Percentiles rank a stretch among this genome's conserved stretches.
Conservation (phyloP, 92 coral and sea anemone genomes). For the Zoanthus solanderi region DNA sequence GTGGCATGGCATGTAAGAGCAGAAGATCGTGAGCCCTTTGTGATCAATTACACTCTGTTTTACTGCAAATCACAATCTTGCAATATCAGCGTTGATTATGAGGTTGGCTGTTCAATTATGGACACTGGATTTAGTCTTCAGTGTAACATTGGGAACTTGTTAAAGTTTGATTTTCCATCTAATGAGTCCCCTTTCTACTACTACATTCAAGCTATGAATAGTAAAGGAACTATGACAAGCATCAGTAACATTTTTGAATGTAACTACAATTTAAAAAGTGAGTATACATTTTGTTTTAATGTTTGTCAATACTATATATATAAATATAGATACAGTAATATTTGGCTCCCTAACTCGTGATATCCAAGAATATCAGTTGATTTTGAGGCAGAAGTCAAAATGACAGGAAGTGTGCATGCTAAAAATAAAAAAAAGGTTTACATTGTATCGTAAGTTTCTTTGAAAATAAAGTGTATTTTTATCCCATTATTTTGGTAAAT, state of each 20-base stretch:
- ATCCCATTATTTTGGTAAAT: too few relatives aligned
- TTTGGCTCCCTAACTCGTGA: too few relatives aligned
- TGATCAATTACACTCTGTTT: slow-evolving; percentile 22
- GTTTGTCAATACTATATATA: too few relatives aligned
- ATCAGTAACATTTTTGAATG: slow-evolving; percentile 16
- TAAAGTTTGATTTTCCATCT: slow-evolving; percentile 25
- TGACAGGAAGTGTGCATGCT: too few relatives aligned
- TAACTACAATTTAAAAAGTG: not conserved
- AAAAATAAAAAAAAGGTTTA: too few relatives aligned
- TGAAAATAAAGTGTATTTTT: too few relatives aligned
- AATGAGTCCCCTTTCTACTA: not conserved
- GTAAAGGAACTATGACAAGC: slow-evolving; percentile 6
- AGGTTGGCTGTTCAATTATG: not conserved
- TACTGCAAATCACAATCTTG: slow-evolving; percentile 19
- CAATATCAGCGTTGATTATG: not conserved
- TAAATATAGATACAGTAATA: too few relatives aligned
- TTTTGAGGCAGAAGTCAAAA: too few relatives aligned
- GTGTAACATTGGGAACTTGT: slow-evolving; percentile 24
- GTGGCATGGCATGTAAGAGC: not conserved
- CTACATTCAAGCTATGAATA: slow-evolving; percentile 23
- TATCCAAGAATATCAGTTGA: too few relatives aligned
- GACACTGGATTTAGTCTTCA: slow-evolving; percentile 26
- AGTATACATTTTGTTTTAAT: not conserved
- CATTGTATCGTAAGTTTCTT: too few relatives aligned
- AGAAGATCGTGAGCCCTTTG: not conserved